These are phyloP conservation scores for Nomia melanderi DNA, from an alignment of 1,140 invertebrate genomes.

Conservation along the genomic window DNA sequence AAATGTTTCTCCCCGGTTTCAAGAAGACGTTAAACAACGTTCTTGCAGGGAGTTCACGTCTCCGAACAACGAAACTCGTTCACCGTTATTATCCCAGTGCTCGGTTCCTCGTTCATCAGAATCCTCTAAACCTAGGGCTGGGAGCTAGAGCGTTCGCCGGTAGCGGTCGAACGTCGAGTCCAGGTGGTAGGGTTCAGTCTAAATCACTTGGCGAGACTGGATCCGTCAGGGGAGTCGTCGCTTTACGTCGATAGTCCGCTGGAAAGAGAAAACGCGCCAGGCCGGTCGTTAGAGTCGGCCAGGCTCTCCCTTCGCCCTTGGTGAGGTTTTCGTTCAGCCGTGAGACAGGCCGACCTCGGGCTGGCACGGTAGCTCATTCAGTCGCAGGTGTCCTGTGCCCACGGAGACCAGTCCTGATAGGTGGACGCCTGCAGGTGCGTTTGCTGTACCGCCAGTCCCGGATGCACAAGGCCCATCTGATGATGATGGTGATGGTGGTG, in stretches of 20 bases:
- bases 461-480: slow-evolving; percentile 72
- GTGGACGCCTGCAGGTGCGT: slow-evolving; percentile 69
- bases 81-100: not conserved
- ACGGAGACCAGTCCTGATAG: slow-evolving; percentile 77
- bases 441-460: slow-evolving; percentile 65
- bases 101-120: not conserved
- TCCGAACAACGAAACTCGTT: not conserved
- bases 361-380: slow-evolving; percentile 47
- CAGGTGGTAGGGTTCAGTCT: no score
- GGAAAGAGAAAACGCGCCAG: no score
- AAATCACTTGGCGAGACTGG: no score
- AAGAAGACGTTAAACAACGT: no score
- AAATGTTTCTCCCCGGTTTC: not conserved
- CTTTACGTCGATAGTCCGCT: no score
- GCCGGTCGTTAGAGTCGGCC: no score
- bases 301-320: no score
- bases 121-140: not conserved
- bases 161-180: no score
- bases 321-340: no score
- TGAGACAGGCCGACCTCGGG: not conserved
- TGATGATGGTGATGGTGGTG: slow-evolving; percentile 70
- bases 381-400: slow-evolving; percentile 76
- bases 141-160: no score
- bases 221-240: no score
- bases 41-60: not conserved